A percentile compares a stretch with the other conserved stretches of the same genome.
Evolutionary conservation across 2,888 invertebrate species (phyloP).

Genomic region (Bombyx huttoni): DNA sequence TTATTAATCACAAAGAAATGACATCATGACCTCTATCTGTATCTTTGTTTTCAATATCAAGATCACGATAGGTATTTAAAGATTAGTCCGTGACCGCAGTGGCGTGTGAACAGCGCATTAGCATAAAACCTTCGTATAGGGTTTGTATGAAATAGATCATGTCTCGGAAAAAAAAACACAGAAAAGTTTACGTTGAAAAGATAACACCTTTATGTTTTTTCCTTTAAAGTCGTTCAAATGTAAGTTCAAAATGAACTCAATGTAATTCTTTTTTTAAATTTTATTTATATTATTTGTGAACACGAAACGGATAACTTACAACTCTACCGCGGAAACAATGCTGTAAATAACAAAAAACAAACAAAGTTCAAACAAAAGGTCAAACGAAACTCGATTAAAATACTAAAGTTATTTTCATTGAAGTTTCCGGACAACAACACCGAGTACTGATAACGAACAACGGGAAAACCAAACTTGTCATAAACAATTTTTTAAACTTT

Average conservation of each 20-base stretch:
- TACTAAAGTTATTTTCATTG: no score
- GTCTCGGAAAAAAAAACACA: neutral
- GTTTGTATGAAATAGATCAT: neutral
- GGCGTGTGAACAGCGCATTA: conserved; percentile 17
- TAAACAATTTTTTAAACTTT: neutral
- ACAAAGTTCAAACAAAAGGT: no score
- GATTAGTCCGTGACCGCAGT: conserved; percentile 19
- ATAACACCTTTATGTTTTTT: no score
- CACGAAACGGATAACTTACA: no score
- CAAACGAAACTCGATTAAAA: no score
- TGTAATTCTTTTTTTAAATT: no score
- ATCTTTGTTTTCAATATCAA: conserved; percentile 15
- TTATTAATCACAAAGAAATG: neutral
- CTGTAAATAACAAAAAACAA: no score
- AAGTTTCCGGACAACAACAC: neutral
- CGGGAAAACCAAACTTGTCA: neutral
- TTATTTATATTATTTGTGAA: no score
- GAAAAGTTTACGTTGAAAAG: no score
- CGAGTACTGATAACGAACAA: neutral
- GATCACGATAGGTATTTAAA: conserved; percentile 12
- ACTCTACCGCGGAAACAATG: no score
- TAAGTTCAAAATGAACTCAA: no score
- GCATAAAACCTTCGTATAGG: conserved; percentile 11
- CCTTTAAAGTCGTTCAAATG: no score
- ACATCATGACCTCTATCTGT: neutral